These are phyloP conservation scores for Pollenia angustigena DNA, from an alignment of 2,888 invertebrate genomes.

Conservation along the genomic window DNA sequence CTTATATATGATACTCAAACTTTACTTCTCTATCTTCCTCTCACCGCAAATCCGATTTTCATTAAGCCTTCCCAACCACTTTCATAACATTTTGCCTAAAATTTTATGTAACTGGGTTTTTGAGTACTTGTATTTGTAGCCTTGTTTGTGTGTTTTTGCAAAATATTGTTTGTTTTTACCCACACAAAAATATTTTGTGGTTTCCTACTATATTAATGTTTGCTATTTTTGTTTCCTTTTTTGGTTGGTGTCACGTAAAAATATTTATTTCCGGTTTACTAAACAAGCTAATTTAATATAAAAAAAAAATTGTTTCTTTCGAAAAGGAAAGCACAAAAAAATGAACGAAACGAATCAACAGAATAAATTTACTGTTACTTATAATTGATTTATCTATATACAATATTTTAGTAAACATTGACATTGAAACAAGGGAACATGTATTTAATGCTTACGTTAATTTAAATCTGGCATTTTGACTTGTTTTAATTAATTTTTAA, in stretches of 20 bases:
- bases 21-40: not conserved
- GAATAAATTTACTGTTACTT: not conserved
- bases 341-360: too few relatives aligned
- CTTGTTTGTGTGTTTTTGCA: conserved; percentile 5
- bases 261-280: conserved; percentile 57
- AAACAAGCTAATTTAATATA: conserved; percentile 64
- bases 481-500: too few relatives aligned
- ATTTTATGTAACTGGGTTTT: not conserved
- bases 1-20: not conserved
- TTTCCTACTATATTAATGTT: conserved; percentile 41
- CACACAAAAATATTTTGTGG: conserved; percentile 35
- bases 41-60: too few relatives aligned
- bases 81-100: not conserved
- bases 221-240: conserved; percentile 3
- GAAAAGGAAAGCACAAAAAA: conserved; percentile 3
- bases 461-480: too few relatives aligned
- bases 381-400: too few relatives aligned
- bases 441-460: too few relatives aligned
- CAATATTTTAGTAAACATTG: not conserved
- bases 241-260: conserved; percentile 56
- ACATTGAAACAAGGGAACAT: too few relatives aligned
- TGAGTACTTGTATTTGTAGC: not conserved
- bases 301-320: conserved; percentile 1
- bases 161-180: conserved; percentile 18
- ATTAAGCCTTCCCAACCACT: too few relatives aligned